A percentile compares a stretch with the other conserved stretches of the same genome.
Conservation (phyloP, 2,113 vertebrate species). For the Aldabrachelys gigantea region DNA sequence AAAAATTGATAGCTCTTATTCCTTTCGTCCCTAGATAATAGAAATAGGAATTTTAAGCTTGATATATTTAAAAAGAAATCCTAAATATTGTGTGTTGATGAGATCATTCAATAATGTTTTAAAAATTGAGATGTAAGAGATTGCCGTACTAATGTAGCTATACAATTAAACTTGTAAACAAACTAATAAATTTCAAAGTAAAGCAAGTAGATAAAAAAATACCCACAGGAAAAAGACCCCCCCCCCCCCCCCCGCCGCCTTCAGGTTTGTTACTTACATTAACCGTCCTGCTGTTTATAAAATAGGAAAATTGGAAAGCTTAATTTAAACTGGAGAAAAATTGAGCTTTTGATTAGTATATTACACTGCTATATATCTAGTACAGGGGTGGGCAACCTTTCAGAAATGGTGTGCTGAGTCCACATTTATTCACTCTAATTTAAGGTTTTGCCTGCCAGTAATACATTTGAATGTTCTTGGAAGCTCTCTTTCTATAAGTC, state of each 20-base stretch:
- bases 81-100: background rate
- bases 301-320: background rate
- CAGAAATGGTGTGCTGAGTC: too few relatives aligned
- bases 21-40: background rate
- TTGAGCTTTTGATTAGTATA: background rate
- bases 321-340: background rate
- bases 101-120: background rate
- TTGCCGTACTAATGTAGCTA: background rate
- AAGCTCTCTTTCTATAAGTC: too few relatives aligned
- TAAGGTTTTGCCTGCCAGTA: too few relatives aligned
- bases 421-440: too few relatives aligned
- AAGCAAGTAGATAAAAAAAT: background rate
- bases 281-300: background rate
- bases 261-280: background rate
- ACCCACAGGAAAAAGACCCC: background rate
- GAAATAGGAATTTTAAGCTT: background rate
- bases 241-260: background rate
- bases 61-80: background rate
- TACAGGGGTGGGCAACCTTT: background rate
- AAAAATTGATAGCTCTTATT: background rate
- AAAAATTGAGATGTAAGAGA: background rate
- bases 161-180: background rate
- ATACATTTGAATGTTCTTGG: too few relatives aligned
- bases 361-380: background rate
- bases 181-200: background rate